These are phyloP conservation scores for Fissipunctia ypsillon DNA, from an alignment of 2,888 invertebrate species.

Conservation along the genomic window DNA sequence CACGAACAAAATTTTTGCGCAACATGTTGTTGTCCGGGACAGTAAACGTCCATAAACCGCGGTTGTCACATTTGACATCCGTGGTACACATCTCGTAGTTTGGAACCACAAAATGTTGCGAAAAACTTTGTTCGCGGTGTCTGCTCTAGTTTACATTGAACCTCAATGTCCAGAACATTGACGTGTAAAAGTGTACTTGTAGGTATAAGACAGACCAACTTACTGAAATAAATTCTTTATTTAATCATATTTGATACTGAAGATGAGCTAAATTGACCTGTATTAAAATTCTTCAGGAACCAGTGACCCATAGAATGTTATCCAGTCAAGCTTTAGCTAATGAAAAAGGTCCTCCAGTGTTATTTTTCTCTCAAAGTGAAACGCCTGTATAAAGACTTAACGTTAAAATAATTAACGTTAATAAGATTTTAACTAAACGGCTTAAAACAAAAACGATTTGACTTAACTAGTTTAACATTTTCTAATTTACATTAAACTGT, in stretches of 20 bases:
- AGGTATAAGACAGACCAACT: neutral
- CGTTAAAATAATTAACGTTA: conserved; percentile 40
- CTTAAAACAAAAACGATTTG: conserved; percentile 57
- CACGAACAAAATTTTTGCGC: too few species aligned
- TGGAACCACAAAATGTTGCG: too few species aligned
- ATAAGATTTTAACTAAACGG: conserved; percentile 52
- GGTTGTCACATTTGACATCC: too few species aligned
- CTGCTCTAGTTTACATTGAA: too few species aligned
- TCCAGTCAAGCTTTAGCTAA: neutral
- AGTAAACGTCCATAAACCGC: too few species aligned
- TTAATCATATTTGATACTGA: neutral
- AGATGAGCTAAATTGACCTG: neutral
- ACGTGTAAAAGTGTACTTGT: neutral
- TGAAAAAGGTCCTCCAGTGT: neutral
- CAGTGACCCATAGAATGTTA: neutral
- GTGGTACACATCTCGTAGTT: too few species aligned
- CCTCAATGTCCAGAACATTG: too few species aligned
- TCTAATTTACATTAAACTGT: conserved; percentile 54
- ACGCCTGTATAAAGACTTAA: conserved; percentile 25
- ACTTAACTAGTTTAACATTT: conserved; percentile 54
- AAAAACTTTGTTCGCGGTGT: too few species aligned
- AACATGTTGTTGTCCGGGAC: too few species aligned
- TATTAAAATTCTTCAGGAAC: neutral
- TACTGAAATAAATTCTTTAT: neutral
- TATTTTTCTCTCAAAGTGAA: conserved; percentile 20